Evolutionary conservation across 64 coral and sea anemone species (phyloP), one percentile per base, ranked within the genome.

Genomic region (Hydrozoanthus tunicans): DNA sequence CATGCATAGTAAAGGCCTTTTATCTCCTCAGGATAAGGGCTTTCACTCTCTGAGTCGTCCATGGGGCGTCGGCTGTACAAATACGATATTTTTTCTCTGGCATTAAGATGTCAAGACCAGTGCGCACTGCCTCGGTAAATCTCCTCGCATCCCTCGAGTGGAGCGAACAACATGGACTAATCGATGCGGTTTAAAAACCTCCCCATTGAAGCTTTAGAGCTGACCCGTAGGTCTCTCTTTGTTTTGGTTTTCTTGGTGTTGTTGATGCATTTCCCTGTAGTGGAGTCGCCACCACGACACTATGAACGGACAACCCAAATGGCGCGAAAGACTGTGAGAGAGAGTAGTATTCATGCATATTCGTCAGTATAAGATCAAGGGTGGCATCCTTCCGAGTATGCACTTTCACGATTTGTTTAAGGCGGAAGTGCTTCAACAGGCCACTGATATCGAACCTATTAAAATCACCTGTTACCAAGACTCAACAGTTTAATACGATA

Each of bases 1-100:
- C 90, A 20, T 60, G 61, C 53, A 59, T 59, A 62, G 25, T 54
- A 79, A 90, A 90, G 90, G 78, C 63, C 55, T 71, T 84, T 74
- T 92, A 79, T 58, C 91, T 83, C 54, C 83, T 92, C 53, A 84
- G 59, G 56, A 92, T 83, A 64, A 92, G 63, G 79, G 90, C 12
- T 66, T 91, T 6, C 73, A 59, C n/a, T 17, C 89, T 43, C 32
- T 43, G 32, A 43, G 32, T 43, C 32, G 32, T 43, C 32, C 32
- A 43, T 43, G 32, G 32, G 32, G 32, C 32, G 89, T 90, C 89
- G 56, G 13, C 53, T 27, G 73, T 11, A 62, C 65, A 90, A 79
- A 90, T n/a, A 25, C 73, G 71, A 53, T 86, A 86, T 63, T 86
- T 11, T 64, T 68, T 68, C 61, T 70, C 62, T 64, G 82, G 32